Evolutionary conservation across 2,888 invertebrate species (phyloP).

Genomic region (Cephus nigrinus): DNA sequence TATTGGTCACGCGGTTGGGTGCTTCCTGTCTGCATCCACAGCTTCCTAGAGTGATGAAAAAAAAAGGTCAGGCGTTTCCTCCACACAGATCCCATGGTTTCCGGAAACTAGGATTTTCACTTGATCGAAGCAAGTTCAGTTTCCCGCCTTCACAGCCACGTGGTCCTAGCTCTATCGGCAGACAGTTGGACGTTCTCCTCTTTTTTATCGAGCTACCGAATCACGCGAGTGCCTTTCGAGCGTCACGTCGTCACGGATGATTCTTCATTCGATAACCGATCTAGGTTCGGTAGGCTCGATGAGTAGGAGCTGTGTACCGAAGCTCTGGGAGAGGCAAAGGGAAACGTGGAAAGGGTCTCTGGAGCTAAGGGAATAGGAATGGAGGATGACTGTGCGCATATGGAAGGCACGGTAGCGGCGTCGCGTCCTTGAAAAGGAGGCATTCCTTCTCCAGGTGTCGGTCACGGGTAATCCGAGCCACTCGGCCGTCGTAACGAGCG

Average conservation of each 20-base stretch:
- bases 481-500: constrained; percentile 57
- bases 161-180: neutral
- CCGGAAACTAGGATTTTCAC: neutral
- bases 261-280: neutral
- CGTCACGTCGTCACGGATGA: neutral
- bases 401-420: constrained; percentile 21
- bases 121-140: neutral
- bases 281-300: neutral
- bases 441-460: constrained; percentile 54
- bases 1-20: neutral
- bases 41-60: neutral
- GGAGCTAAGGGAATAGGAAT: constrained; percentile 7
- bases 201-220: neutral
- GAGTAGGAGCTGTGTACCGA: neutral
- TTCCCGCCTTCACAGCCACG: neutral
- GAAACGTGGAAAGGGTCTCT: neutral
- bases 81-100: neutral
- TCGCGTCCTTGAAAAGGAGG: constrained; percentile 50
- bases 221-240: neutral
- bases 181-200: neutral
- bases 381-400: constrained; percentile 54
- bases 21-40: neutral
- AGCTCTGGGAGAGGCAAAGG: neutral
- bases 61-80: neutral
- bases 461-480: constrained; percentile 59